Evolutionary conservation across 2,888 invertebrate genomes (phyloP).

Genomic region (Dryococelus australis): DNA sequence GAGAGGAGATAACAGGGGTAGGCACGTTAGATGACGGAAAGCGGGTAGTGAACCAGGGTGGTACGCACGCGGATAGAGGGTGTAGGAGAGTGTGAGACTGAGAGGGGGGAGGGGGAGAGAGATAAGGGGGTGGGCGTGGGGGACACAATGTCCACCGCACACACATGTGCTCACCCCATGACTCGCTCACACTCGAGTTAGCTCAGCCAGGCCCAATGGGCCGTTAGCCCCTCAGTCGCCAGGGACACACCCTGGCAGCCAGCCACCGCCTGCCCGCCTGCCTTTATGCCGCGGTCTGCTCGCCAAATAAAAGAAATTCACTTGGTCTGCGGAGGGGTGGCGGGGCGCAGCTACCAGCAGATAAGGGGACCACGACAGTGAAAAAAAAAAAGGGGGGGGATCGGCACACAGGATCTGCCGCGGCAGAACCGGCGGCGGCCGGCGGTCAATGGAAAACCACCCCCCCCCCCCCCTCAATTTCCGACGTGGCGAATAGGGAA

Average conservation of each 20-base stretch:
- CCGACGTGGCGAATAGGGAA: neutral
- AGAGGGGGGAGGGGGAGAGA: neutral
- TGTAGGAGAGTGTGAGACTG: neutral
- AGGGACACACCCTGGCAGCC: neutral
- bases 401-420: neutral
- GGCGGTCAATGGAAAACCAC: neutral
- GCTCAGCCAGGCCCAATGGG: slow-evolving; percentile 19
- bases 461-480: neutral
- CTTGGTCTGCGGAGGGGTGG: neutral
- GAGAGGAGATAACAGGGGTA: too few relatives aligned
- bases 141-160: neutral
- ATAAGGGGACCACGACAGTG: too few relatives aligned
- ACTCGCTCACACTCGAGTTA: slow-evolving; percentile 4
- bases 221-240: slow-evolving; percentile 17
- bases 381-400: too few relatives aligned
- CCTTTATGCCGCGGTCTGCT: neutral
- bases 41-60: too few relatives aligned
- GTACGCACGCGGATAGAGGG: neutral
- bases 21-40: too few relatives aligned
- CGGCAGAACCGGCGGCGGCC: too few relatives aligned
- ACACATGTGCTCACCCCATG: neutral
- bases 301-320: neutral
- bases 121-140: neutral
- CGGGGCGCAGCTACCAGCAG: too few relatives aligned
- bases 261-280: neutral